phyloP scores from a whole-genome alignment of 2,113 vertebrate genomes.

The Chlorodrepanis virens region DNA sequence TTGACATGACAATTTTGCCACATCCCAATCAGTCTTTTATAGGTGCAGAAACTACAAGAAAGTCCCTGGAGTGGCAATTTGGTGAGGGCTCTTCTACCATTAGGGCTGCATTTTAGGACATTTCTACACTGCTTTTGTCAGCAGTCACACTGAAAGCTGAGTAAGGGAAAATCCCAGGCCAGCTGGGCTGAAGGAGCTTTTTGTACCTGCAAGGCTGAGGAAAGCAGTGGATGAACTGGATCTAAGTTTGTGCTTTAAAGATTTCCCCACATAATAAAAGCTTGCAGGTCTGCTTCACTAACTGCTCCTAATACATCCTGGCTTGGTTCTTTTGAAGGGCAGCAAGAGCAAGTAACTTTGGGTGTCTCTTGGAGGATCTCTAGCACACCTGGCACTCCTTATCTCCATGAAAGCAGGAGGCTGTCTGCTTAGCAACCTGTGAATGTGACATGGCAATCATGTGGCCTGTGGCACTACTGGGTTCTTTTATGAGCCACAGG shows the following conservation, averaged over 20 bases:
- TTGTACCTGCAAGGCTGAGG: neutral
- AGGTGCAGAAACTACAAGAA: neutral
- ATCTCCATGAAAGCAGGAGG: neutral
- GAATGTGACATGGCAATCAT: neutral
- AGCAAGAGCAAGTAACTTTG: neutral
- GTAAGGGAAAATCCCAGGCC: neutral
- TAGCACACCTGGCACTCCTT: neutral
- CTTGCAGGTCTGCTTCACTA: neutral
- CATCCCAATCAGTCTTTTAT: neutral
- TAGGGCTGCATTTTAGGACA: neutral
- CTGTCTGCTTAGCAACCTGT: neutral
- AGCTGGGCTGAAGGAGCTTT: neutral
- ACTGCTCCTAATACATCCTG: neutral
- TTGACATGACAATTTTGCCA: neutral
- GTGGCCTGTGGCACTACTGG: neutral
- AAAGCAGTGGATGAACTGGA: neutral
- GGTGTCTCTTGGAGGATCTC: neutral
- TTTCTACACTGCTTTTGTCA: conserved; percentile 19
- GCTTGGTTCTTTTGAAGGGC: neutral
- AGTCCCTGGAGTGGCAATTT: neutral
- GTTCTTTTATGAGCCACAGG: neutral
- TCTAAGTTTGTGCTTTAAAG: neutral
- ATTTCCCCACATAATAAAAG: neutral
- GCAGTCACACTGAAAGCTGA: neutral
- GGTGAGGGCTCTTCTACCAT: neutral